Conservation (phyloP, 2,797 vertebrate species). For the Emys orbicularis region DNA sequence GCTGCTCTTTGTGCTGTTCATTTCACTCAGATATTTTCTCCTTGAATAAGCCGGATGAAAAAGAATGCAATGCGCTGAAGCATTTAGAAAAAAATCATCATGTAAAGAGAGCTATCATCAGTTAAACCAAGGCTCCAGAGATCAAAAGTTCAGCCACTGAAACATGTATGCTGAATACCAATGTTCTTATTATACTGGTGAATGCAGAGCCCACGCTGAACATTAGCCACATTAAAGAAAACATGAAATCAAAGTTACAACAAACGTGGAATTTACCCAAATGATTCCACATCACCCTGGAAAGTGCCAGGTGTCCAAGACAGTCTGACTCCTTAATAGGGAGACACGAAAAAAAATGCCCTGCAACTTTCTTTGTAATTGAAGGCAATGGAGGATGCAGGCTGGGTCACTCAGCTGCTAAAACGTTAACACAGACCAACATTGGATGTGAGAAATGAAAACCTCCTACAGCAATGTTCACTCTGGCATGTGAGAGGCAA, state of each 20-base stretch:
- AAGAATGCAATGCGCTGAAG: constrained; percentile 48
- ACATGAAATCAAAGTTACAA: neutral
- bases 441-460: constrained; percentile 20
- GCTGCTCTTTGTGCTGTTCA: neutral
- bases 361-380: constrained; percentile 17
- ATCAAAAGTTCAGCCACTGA: constrained; percentile 53
- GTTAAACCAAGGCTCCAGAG: constrained; percentile 31
- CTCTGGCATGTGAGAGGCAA: constrained; percentile 7
- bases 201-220: neutral
- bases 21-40: constrained; percentile 50
- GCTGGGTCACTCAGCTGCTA: constrained; percentile 34
- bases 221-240: constrained; percentile 16
- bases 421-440: constrained; percentile 45
- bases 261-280: constrained; percentile 15
- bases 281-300: constrained; percentile 30
- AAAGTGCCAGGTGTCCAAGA: constrained; percentile 36
- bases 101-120: constrained; percentile 62
- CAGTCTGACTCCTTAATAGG: neutral
- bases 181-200: neutral
- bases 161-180: constrained; percentile 42
- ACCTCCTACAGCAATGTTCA: neutral
- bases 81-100: constrained; percentile 47
- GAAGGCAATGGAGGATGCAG: constrained; percentile 35
- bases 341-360: neutral
- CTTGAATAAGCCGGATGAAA: constrained; percentile 59